phyloP scores from a whole-genome alignment of 2,888 invertebrate species.

The Molorchus minor region DNA sequence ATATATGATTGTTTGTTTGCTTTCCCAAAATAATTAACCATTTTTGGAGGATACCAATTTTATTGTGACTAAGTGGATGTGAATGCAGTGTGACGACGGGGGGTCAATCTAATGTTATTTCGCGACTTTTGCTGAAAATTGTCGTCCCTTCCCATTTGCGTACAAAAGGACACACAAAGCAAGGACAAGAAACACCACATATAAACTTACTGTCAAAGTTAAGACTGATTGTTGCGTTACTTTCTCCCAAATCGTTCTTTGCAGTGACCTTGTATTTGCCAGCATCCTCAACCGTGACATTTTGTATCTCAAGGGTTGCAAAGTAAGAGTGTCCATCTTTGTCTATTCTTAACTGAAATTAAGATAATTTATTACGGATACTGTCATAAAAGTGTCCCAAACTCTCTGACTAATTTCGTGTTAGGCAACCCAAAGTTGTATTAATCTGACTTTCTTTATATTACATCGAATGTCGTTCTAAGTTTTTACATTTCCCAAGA shows the following conservation, averaged over 20 bases:
- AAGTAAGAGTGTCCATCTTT: slow-evolving; percentile 94
- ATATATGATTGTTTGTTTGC: no score
- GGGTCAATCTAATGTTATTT: slow-evolving; percentile 37
- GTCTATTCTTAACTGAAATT: slow-evolving; percentile 80
- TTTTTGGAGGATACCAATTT: no score
- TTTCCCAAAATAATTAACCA: no score
- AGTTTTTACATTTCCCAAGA: no score
- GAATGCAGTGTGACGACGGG: no score
- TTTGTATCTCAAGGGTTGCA: slow-evolving; percentile 91
- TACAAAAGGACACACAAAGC: slow-evolving; percentile 44
- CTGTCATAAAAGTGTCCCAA: neutral
- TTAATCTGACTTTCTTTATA: no score
- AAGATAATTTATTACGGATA: slow-evolving; percentile 25
- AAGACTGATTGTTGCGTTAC: slow-evolving; percentile 95
- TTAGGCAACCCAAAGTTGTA: no score
- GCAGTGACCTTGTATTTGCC: slow-evolving; percentile 97
- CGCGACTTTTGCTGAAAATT: slow-evolving; percentile 30
- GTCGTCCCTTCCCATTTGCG: slow-evolving; percentile 24
- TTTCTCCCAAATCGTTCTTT: slow-evolving; percentile 97
- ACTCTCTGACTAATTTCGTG: slow-evolving; percentile 12
- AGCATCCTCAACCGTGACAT: slow-evolving; percentile 96
- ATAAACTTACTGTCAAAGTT: slow-evolving; percentile 97
- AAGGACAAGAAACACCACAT: slow-evolving; percentile 50
- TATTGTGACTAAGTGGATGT: no score
- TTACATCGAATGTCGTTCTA: no score